These are phyloP conservation scores for Punctoribates punctum DNA, from an alignment of 2,888 invertebrate species.

Conservation along the genomic window DNA sequence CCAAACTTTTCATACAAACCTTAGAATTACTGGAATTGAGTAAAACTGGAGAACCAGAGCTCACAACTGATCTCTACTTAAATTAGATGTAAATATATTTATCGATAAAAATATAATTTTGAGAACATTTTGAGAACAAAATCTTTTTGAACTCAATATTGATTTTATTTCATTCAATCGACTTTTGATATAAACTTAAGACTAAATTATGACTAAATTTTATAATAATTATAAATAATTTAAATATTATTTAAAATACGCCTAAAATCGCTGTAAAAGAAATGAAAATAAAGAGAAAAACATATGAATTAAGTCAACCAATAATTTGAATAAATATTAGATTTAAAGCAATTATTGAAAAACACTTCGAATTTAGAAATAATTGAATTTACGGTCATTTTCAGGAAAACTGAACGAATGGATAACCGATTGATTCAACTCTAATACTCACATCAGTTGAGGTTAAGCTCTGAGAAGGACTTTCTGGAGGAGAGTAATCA, in stretches of 20 bases:
- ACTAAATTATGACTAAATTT: constrained; percentile 9
- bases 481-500: constrained; percentile 5
- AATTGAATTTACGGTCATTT: not conserved
- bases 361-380: not conserved
- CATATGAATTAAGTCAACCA: no score
- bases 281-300: constrained; percentile 17
- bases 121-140: constrained; percentile 1
- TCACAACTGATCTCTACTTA: not conserved
- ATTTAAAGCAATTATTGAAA: not conserved
- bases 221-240: not conserved
- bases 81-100: not conserved
- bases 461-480: constrained; percentile 43
- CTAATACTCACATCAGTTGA: constrained; percentile 46
- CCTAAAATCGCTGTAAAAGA: constrained; percentile 19
- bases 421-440: not conserved
- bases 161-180: constrained; percentile 24
- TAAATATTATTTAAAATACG: not conserved
- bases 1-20: constrained; percentile 8
- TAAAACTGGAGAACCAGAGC: not conserved
- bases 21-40: not conserved
- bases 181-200: constrained; percentile 27
- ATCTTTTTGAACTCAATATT: constrained; percentile 23
- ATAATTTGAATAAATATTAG: not conserved
- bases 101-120: not conserved
- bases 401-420: not conserved